A percentile compares a stretch with the other conserved stretches of the same genome.
phyloP scores from a whole-genome alignment of 2,888 invertebrate genomes.

The Globia sparganii region DNA sequence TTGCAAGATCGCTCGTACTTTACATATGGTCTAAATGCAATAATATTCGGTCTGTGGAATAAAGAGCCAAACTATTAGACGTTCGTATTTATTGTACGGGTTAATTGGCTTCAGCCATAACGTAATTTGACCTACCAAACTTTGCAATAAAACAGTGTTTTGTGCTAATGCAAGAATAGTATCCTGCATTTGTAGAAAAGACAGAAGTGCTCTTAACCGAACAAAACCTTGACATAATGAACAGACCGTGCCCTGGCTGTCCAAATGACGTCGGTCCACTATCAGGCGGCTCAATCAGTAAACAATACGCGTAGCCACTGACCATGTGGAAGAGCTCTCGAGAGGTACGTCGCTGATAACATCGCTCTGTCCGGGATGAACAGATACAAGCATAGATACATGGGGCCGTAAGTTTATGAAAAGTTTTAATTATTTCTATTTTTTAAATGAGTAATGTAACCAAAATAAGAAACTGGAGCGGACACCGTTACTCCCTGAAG shows the following conservation, averaged over 20 bases:
- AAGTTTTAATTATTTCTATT: background rate
- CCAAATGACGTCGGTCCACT: constrained; percentile 29
- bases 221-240: constrained; percentile 6
- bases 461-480: background rate
- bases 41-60: background rate
- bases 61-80: background rate
- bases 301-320: constrained; percentile 44
- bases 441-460: background rate
- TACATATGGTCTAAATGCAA: background rate
- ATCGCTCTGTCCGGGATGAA: background rate
- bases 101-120: background rate
- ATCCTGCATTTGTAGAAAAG: no score
- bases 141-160: background rate
- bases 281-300: constrained; percentile 26
- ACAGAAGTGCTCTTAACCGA: background rate
- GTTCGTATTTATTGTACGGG: background rate
- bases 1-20: background rate
- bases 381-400: background rate
- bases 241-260: background rate
- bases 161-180: background rate
- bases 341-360: constrained; percentile 33
- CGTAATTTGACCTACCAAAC: background rate
- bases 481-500: background rate
- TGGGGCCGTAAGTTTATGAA: background rate
- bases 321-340: constrained; percentile 34